These are phyloP conservation scores for Branchinecta sandiegonensis DNA, from an alignment of 2,888 invertebrate species.

Conservation along the genomic window DNA sequence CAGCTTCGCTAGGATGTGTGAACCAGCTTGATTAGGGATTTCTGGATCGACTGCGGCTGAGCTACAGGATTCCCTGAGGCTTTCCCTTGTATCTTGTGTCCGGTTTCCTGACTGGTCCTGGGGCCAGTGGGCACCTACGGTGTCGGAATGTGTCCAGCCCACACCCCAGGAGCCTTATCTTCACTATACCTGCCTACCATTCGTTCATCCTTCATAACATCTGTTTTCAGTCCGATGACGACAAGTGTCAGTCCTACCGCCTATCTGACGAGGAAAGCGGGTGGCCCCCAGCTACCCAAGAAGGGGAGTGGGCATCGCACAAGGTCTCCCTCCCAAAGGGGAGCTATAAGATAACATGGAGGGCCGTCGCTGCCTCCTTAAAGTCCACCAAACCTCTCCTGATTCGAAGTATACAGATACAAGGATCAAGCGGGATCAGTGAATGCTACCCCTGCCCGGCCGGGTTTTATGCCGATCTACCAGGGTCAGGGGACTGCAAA, in stretches of 20 bases:
- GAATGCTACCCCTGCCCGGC: conserved; percentile 36
- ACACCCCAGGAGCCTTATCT: too few species aligned
- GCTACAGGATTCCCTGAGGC: too few species aligned
- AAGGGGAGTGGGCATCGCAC: conserved; percentile 37
- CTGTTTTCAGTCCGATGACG: conserved; percentile 38
- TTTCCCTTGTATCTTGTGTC: too few species aligned
- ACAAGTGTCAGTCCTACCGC: conserved; percentile 38
- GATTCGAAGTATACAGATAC: conserved; percentile 36
- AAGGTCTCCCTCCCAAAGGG: conserved; percentile 37
- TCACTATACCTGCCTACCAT: too few species aligned
- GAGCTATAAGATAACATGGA: conserved; percentile 42
- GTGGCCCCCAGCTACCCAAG: conserved; percentile 37
- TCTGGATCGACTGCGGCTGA: too few species aligned
- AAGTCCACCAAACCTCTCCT: conserved; percentile 35
- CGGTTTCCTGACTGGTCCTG: too few species aligned
- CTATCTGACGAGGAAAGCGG: conserved; percentile 34
- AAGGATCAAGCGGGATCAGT: conserved; percentile 28
- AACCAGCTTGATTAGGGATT: too few species aligned
- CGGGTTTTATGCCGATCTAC: conserved; percentile 27
- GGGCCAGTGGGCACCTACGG: too few species aligned
- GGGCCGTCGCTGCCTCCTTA: conserved; percentile 37
- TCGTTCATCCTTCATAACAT: too few species aligned
- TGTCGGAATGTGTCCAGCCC: too few species aligned
- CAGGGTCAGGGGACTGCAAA: conserved; percentile 18
- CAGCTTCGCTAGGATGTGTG: too few species aligned